Base-by-base conservation (phyloP, 2,888 invertebrate species). In the Liodrosophila aerea region DNA sequence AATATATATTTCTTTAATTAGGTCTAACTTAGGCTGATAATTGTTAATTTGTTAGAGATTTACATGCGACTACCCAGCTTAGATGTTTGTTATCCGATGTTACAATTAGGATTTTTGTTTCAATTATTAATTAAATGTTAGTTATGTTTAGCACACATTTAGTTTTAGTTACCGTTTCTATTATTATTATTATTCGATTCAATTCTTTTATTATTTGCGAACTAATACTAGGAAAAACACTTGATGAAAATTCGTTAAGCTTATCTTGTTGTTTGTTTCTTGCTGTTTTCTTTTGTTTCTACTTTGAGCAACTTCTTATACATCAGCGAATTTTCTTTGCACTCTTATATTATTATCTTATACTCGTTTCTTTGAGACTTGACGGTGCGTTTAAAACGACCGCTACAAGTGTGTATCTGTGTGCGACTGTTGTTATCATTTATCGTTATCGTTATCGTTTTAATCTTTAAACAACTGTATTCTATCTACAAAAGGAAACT, bases 51-150 rank as follows among this genome's bases (percentile, higher is more conserved):
- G 80, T 81, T 81, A 81, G 83, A 88, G 88, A 89, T 89, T 89
- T 89, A 89, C 89, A 89, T 89, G 89, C 89, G 89, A 89, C 89
- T 89, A 89, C 89, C 89, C 89, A 89, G 89, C 88, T 89, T 89
- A 89, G 87, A 88, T 89, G 87, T 88, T 87, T 85, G 73, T 88
- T 85, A 80, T 82, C 82, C 82, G 82, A 82, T 56, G 2, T 73
- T 76, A 66, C 65, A 49, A 65, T 73, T 78, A 78, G 73, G 72
- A 72, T 82, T 59, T 61, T 59, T 44, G 39, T 64, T 64, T 67
- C 53, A 18, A 30, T 54, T 58, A 46, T 62, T 29, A 7, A 7
- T 64, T 76, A 56, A 76, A 56, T 64, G 50, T 76, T 81, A 76
- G 66, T 72, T 80, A 76, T 70, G 68, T 74, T 76, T 78, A 78